Percentiles rank a stretch among this genome's conserved stretches.
Evolutionary conservation across 2,113 vertebrate species (phyloP).

Genomic region (Lepidothrix coronata): DNA sequence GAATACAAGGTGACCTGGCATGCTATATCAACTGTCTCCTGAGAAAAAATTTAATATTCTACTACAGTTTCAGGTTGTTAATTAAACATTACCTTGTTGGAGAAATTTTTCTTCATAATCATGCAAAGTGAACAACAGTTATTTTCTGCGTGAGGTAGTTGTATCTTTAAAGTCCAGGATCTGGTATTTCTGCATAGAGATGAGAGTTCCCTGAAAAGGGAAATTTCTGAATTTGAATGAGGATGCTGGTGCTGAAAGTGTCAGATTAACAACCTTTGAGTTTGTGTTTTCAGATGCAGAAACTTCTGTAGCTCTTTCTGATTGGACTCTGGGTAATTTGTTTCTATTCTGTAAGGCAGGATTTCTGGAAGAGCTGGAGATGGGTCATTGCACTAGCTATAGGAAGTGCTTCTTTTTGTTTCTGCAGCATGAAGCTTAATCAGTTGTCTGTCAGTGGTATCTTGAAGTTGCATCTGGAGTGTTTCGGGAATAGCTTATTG

Average conservation of each 20-base stretch:
- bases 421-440: not conserved
- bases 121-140: not conserved
- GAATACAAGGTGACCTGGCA: not conserved
- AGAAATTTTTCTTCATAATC: not conserved
- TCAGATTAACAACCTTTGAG: not conserved
- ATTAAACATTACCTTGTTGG: not conserved
- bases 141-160: not conserved
- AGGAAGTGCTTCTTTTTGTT: not conserved
- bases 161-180: not conserved
- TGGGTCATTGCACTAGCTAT: not conserved
- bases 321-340: not conserved
- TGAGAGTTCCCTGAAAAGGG: not conserved
- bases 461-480: not conserved
- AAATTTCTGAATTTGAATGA: not conserved
- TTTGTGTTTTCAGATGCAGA: not conserved
- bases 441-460: not conserved
- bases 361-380: not conserved
- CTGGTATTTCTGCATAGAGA: not conserved
- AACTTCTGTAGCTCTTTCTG: not conserved
- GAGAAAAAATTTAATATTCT: not conserved
- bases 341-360: not conserved
- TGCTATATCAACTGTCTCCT: not conserved
- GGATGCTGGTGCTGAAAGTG: not conserved
- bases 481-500: not conserved
- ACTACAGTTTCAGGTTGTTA: not conserved